Evolutionary conservation across 2,797 vertebrate genomes (phyloP).

Genomic region (Sandelia bainsii): DNA sequence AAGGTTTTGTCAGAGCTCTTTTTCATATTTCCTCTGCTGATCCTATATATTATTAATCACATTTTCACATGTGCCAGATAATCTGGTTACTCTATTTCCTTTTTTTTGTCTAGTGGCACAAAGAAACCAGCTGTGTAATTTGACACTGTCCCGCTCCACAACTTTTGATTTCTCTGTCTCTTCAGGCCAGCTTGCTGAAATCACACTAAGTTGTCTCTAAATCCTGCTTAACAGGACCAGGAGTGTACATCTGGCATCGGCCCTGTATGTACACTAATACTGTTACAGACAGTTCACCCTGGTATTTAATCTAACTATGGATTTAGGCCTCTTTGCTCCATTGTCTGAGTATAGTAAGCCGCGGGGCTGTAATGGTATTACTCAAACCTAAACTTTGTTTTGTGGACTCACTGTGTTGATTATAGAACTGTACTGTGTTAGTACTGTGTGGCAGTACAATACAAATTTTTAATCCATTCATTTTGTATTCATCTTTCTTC

Average conservation of each 20-base stretch:
- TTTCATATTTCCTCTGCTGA: background rate
- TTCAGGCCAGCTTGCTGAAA: slow-evolving; percentile 59
- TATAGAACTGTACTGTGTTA: background rate
- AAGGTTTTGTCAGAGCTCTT: background rate
- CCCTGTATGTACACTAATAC: slow-evolving; percentile 69
- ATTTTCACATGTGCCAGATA: slow-evolving; percentile 15
- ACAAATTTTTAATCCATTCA: slow-evolving; percentile 38
- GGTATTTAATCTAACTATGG: slow-evolving; percentile 82
- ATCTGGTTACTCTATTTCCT: slow-evolving; percentile 12
- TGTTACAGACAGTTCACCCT: slow-evolving; percentile 72
- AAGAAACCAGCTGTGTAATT: slow-evolving; percentile 23
- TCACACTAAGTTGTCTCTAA: slow-evolving; percentile 80
- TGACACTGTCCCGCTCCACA: slow-evolving; percentile 5
- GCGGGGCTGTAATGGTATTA: slow-evolving; percentile 58
- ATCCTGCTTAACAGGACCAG: slow-evolving; percentile 77
- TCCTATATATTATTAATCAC: slow-evolving; percentile 18
- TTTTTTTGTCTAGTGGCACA: slow-evolving; percentile 23
- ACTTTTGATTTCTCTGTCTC: slow-evolving; percentile 64
- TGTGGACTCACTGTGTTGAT: slow-evolving; percentile 4
- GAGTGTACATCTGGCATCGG: slow-evolving; percentile 72
- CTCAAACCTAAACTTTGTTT: slow-evolving; percentile 44
- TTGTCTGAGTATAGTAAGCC: slow-evolving; percentile 64
- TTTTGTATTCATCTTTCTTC: slow-evolving; percentile 36
- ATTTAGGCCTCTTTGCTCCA: slow-evolving; percentile 71
- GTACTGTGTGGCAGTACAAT: slow-evolving; percentile 24